Base-by-base conservation (phyloP, 2,888 invertebrate genomes). In the Unio pictorum region DNA sequence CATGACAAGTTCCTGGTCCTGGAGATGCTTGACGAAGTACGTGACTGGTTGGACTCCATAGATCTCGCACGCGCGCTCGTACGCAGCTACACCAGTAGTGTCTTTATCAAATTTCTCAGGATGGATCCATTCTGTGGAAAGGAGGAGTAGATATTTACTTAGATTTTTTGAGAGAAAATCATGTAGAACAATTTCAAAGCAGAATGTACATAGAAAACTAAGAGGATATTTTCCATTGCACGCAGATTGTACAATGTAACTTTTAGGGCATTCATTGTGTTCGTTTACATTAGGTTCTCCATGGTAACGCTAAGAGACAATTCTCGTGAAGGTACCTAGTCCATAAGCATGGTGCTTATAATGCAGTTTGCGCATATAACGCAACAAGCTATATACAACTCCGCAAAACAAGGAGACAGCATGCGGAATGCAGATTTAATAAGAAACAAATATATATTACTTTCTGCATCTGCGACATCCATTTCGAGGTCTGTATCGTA, bases 1-100 rank as follows among this genome's bases (percentile, higher is more conserved):
- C 83, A 87, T 83, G 18, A 75, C 60, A 20, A 87, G 68, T 63
- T 75, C 73, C 64, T 72, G 78, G 64, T 84, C 84, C 28, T 78
- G 73, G 72, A 84, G 77, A 69, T 85, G 85, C 71, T 82, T 79
- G 1, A 83, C 65, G 71, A 86, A 86, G 73, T 81, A 83, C 8
- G 82, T 76, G 26, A 79, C 76, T 57, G 86, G 86, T 28, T 84
- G 80, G 18, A 84, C 83, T 18, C 84, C 84, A 17, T 82, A 64
- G 58, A 80, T 75, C 64, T 83, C 78, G 67, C 86, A 86, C 67
- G 81, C 80, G 54, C 73, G 68, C 66, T 84, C 71, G 73, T 86
- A 86, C 15, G 81, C 76, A 15, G 75, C 78, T 7, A 76, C 70
- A 1, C 85, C 85, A 8, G 81, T 81, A 11, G 82, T 79, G 72